These are phyloP conservation scores for Diaphora mendica DNA, from an alignment of 2,888 invertebrate genomes.

Conservation along the genomic window DNA sequence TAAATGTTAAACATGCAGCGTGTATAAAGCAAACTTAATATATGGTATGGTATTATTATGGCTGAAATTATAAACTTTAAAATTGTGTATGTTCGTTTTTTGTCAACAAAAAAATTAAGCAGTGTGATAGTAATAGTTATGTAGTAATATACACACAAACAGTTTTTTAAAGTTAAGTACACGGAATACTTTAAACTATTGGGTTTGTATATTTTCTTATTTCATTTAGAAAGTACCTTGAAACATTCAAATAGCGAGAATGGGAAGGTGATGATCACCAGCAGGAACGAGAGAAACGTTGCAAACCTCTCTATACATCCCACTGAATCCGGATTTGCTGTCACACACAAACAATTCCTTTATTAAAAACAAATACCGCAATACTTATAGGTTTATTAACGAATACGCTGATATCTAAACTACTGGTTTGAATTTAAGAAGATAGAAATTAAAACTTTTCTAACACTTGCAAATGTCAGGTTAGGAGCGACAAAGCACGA, in stretches of 20 bases:
- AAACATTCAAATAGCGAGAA: constrained; percentile 94
- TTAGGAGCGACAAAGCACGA: constrained; percentile 54
- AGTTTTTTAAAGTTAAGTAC: not conserved
- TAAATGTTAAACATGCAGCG: not conserved
- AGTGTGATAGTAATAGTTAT: not conserved
- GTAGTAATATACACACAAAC: not conserved
- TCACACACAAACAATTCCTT: constrained; percentile 60
- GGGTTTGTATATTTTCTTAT: not conserved
- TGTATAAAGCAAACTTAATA: not conserved
- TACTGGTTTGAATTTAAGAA: not conserved
- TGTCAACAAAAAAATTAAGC: not conserved
- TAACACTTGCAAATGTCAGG: constrained; percentile 31
- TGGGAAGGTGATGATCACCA: constrained; percentile 92
- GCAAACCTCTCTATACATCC: constrained; percentile 91
- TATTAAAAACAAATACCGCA: constrained; percentile 17
- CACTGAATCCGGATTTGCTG: constrained; percentile 89
- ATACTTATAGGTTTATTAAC: constrained; percentile 12
- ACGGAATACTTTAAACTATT: not conserved
- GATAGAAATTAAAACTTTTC: constrained; percentile 11
- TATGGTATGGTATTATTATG: not conserved
- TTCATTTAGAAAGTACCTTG: constrained; percentile 85
- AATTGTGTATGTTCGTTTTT: not conserved
- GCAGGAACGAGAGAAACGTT: constrained; percentile 89
- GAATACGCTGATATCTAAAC: constrained; percentile 16
- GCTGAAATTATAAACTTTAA: not conserved